phyloP scores from a whole-genome alignment of 1,140 invertebrate genomes.

The Paralvinella palmiformis region DNA sequence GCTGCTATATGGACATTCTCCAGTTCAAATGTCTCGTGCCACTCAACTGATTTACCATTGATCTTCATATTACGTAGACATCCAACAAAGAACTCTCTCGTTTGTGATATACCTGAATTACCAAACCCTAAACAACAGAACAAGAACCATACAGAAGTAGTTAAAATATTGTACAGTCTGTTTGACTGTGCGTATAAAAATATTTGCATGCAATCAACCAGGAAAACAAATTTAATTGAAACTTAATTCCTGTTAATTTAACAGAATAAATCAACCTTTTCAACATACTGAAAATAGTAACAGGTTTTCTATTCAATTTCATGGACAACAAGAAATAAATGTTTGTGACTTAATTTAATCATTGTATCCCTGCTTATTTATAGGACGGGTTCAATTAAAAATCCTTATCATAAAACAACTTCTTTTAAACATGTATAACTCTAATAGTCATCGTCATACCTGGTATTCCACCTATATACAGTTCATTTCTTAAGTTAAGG shows the following conservation, averaged over 20 bases:
- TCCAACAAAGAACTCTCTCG: constrained; percentile 78
- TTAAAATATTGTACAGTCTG: constrained; percentile 2
- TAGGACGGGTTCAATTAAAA: too few species aligned
- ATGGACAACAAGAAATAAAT: too few species aligned
- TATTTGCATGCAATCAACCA: constrained; percentile 5
- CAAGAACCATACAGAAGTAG: constrained; percentile 15
- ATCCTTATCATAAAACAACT: too few species aligned
- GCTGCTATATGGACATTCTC: constrained; percentile 79
- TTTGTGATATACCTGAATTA: constrained; percentile 59
- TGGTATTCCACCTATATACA: constrained; percentile 80
- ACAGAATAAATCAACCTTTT: too few species aligned
- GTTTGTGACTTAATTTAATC: too few species aligned
- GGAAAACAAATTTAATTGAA: not conserved
- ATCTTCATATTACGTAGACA: constrained; percentile 82
- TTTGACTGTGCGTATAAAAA: constrained; percentile 5
- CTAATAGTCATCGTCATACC: constrained; percentile 53
- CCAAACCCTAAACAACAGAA: constrained; percentile 57
- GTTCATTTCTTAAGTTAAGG: constrained; percentile 56
- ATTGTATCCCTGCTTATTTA: too few species aligned
- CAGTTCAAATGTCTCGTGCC: constrained; percentile 74
- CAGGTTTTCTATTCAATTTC: too few species aligned
- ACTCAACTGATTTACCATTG: constrained; percentile 62
- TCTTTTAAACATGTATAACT: not conserved
- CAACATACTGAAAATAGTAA: too few species aligned
- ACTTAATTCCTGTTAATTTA: too few species aligned